Conservation (phyloP, 2,797 vertebrate species). For the Mormyrops boulengeri region DNA sequence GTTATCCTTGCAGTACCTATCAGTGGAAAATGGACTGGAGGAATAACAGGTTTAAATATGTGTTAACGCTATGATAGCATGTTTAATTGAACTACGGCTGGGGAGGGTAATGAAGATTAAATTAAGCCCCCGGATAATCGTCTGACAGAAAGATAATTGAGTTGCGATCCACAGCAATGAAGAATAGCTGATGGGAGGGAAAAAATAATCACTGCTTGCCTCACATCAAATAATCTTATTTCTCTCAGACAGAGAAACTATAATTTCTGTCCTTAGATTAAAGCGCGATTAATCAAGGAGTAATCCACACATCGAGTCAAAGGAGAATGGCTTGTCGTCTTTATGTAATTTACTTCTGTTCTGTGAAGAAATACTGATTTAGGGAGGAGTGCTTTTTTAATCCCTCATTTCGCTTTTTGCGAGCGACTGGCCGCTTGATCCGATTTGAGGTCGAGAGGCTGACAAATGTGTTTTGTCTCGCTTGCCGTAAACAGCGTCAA, state of each 20-base stretch:
- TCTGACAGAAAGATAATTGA: slow-evolving; percentile 89
- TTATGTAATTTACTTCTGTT: slow-evolving; percentile 61
- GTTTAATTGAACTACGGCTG: slow-evolving; percentile 90
- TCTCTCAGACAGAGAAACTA: slow-evolving; percentile 52
- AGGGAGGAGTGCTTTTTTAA: slow-evolving; percentile 36
- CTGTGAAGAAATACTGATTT: slow-evolving; percentile 29
- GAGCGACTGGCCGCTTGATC: slow-evolving; percentile 56
- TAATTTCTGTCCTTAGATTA: slow-evolving; percentile 71
- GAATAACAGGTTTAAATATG: slow-evolving; percentile 79
- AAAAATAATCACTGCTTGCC: slow-evolving; percentile 62
- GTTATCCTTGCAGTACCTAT: slow-evolving; percentile 73
- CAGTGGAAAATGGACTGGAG: slow-evolving; percentile 75
- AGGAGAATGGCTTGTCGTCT: slow-evolving; percentile 62
- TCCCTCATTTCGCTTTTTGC: slow-evolving; percentile 41
- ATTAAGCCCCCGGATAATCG: slow-evolving; percentile 86
- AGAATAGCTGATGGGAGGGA: slow-evolving; percentile 56
- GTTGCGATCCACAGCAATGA: slow-evolving; percentile 70
- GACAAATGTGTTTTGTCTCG: slow-evolving; percentile 48
- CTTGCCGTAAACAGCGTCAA: slow-evolving; percentile 42
- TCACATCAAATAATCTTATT: slow-evolving; percentile 62
- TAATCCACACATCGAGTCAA: slow-evolving; percentile 67
- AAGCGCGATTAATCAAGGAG: slow-evolving; percentile 72
- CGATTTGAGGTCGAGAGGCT: slow-evolving; percentile 42
- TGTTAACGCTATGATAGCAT: slow-evolving; percentile 75
- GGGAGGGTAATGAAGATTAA: slow-evolving; percentile 81